A percentile compares a stretch with the other conserved stretches of the same genome.
Evolutionary conservation across 2,113 vertebrate species (phyloP).

Genomic region (Tenrec ecaudatus): DNA sequence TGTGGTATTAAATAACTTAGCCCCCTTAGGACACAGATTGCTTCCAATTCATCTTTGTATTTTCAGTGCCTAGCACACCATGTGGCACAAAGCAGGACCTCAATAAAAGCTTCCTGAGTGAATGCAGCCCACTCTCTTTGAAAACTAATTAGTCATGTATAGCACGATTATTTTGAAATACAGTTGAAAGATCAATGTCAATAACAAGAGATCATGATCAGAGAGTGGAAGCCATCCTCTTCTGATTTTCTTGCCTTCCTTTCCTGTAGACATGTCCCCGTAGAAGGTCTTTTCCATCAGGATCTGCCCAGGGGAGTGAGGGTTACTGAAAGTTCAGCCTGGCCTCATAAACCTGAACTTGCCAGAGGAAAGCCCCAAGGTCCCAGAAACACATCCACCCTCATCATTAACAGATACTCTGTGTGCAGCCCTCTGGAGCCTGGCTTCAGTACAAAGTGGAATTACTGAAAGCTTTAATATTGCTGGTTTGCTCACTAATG

Average conservation of each 20-base stretch:
- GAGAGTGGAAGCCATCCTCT: not conserved
- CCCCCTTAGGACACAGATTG: not conserved
- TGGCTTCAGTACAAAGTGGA: not conserved
- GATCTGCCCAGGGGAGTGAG: not conserved
- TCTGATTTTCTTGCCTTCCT: not conserved
- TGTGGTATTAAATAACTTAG: not conserved
- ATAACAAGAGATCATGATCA: not conserved
- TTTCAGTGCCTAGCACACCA: not conserved
- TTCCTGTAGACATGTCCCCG: not conserved
- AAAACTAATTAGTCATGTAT: constrained; percentile 10
- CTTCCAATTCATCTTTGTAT: not conserved
- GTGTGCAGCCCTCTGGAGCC: not conserved
- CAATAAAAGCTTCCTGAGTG: not conserved
- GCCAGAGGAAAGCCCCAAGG: not conserved
- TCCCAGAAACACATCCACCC: not conserved
- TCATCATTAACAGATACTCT: not conserved
- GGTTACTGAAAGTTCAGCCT: not conserved
- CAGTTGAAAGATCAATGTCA: constrained; percentile 13
- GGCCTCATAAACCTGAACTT: not conserved
- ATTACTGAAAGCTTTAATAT: constrained; percentile 23
- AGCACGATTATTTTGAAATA: constrained; percentile 36
- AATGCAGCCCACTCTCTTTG: not conserved
- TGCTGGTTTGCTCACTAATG: constrained; percentile 9
- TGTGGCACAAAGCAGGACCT: not conserved
- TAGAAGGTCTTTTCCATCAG: not conserved